Evolutionary conservation across 2,888 invertebrate species (phyloP).

Genomic region (Margaritifera margaritifera): DNA sequence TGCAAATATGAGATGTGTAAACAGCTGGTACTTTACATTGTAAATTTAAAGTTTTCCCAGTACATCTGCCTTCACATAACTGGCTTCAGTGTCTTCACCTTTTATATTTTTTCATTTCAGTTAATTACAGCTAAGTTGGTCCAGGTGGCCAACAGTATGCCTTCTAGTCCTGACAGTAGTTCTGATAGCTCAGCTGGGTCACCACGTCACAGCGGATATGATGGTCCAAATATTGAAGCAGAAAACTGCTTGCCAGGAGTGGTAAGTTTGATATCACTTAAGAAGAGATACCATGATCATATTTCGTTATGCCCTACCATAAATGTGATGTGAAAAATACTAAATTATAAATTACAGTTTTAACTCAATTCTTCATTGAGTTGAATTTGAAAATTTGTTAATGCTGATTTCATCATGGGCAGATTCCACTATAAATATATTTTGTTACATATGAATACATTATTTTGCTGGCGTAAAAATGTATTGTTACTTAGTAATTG

Average conservation of each 20-base stretch:
- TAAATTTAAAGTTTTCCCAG: too few species aligned
- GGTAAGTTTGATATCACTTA: slow-evolving; percentile 75
- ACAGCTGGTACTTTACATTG: too few species aligned
- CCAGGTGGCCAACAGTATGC: slow-evolving; percentile 77
- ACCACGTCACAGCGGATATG: slow-evolving; percentile 84
- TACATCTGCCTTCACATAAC: not conserved
- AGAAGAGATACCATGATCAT: not conserved
- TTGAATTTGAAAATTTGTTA: not conserved
- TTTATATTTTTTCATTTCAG: slow-evolving; percentile 70
- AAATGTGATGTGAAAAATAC: too few species aligned
- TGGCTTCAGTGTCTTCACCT: too few species aligned
- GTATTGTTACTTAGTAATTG: not conserved
- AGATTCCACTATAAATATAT: not conserved
- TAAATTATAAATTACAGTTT: too few species aligned
- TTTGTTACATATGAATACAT: not conserved
- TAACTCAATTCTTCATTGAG: not conserved
- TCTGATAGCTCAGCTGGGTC: slow-evolving; percentile 96
- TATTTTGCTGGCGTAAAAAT: not conserved
- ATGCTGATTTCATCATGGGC: not conserved
- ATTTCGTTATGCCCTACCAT: too few species aligned
- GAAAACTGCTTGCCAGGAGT: slow-evolving; percentile 94
- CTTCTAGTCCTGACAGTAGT: slow-evolving; percentile 90
- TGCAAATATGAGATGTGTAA: too few species aligned
- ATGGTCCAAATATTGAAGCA: slow-evolving; percentile 85
- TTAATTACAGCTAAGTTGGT: slow-evolving; percentile 85